Percentiles rank a stretch among this genome's conserved stretches.
phyloP scores from a whole-genome alignment of 2,113 vertebrate genomes.

The Paracanthobrama guichenoti region DNA sequence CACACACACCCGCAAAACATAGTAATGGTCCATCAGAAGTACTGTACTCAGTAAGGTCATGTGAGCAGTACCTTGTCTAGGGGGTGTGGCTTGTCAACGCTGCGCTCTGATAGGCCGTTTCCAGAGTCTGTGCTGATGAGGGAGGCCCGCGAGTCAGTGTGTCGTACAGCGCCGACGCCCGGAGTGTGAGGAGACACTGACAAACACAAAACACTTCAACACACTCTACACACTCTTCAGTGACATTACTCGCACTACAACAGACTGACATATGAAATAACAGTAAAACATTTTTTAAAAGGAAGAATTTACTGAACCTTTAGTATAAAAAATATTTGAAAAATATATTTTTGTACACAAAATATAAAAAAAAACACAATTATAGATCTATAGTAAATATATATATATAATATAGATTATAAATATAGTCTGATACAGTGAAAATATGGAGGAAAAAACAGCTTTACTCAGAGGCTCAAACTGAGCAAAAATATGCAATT shows the following conservation, averaged over 20 bases:
- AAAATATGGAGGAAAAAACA: no score
- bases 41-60: not conserved
- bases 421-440: no score
- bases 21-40: not conserved
- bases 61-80: slow-evolving; percentile 88
- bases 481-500: no score
- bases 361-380: no score
- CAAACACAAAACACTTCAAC: slow-evolving; percentile 5
- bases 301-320: no score
- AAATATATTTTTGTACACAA: no score
- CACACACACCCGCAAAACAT: not conserved
- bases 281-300: no score
- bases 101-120: slow-evolving; percentile 88
- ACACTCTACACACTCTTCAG: not conserved
- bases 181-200: slow-evolving; percentile 94
- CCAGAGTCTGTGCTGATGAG: slow-evolving; percentile 95
- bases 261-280: not conserved
- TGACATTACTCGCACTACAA: not conserved
- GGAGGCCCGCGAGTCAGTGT: slow-evolving; percentile 91
- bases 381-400: no score
- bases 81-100: slow-evolving; percentile 86
- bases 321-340: no score
- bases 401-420: no score
- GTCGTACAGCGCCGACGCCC: slow-evolving; percentile 87
- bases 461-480: no score